These are phyloP conservation scores for Archips xylosteana DNA, from an alignment of 2,888 invertebrate species.

Conservation along the genomic window DNA sequence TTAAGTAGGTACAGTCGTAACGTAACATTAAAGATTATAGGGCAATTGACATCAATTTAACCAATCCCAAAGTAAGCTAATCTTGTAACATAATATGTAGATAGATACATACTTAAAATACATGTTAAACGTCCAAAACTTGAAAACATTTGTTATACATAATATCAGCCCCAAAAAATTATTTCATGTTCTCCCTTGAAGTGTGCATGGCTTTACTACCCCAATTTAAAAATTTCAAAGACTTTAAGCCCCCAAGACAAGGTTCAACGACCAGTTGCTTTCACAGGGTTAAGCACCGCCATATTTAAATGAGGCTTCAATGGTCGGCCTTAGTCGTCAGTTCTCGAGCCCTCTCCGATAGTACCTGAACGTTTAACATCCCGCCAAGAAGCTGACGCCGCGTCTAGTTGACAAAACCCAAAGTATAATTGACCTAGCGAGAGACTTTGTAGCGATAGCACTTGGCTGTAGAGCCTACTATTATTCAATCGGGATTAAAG, in stretches of 20 bases:
- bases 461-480: too few relatives aligned
- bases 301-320: slow-evolving; percentile 33
- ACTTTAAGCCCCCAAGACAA: background rate
- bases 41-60: too few relatives aligned
- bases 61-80: too few relatives aligned
- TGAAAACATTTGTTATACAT: too few relatives aligned
- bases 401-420: slow-evolving; percentile 25
- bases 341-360: slow-evolving; percentile 33
- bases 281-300: slow-evolving; percentile 12
- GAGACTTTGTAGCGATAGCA: background rate
- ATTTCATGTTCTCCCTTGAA: background rate
- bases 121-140: too few relatives aligned
- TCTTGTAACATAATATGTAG: too few relatives aligned
- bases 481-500: too few relatives aligned
- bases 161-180: too few relatives aligned
- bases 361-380: slow-evolving; percentile 18
- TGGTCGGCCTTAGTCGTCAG: slow-evolving; percentile 29
- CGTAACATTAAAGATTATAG: too few relatives aligned
- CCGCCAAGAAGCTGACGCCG: slow-evolving; percentile 20
- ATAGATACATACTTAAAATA: too few relatives aligned
- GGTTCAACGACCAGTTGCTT: background rate
- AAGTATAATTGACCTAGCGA: slow-evolving; percentile 23
- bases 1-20: too few relatives aligned
- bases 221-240: background rate
- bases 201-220: background rate